These are phyloP conservation scores for Drosophila nebulosa DNA, from an alignment of 1,140 invertebrate genomes.

Conservation along the genomic window DNA sequence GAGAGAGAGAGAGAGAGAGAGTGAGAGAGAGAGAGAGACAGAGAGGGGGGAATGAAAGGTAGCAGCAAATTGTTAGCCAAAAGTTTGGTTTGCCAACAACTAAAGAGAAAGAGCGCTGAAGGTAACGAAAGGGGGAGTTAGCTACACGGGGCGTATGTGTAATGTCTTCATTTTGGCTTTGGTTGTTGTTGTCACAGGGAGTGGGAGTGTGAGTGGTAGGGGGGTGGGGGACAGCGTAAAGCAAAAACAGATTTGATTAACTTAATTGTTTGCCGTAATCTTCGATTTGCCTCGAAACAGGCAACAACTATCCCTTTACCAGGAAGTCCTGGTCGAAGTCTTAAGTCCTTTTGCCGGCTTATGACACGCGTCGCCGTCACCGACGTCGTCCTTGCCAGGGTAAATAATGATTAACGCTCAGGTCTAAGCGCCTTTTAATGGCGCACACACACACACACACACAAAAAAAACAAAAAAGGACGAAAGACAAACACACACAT, in stretches of 20 bases:
- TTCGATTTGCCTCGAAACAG: conserved; percentile 39
- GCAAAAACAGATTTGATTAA: conserved; percentile 64
- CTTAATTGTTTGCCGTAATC: conserved; percentile 68
- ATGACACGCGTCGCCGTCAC: conserved; percentile 16
- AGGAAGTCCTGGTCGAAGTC: background rate
- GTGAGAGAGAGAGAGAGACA: background rate
- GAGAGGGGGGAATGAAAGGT: conserved; percentile 37
- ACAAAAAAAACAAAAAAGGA: conserved; percentile 27
- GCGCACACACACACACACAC: conserved; percentile 39
- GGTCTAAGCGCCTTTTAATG: conserved; percentile 73
- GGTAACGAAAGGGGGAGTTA: background rate
- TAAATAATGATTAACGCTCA: conserved; percentile 73
- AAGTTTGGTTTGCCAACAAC: conserved; percentile 3
- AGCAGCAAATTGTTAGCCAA: conserved; percentile 51
- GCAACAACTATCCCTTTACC: background rate
- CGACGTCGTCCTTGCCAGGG: background rate
- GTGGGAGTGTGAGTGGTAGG: background rate
- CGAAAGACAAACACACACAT: conserved; percentile 18
- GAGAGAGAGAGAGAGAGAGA: background rate
- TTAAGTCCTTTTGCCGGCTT: background rate
- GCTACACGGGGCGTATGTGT: conserved; percentile 17
- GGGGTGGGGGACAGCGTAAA: background rate
- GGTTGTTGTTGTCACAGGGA: conserved; percentile 16
- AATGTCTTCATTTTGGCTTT: conserved; percentile 65
- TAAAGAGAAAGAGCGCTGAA: background rate